phyloP scores from a whole-genome alignment of 2,113 vertebrate species.

The Eptatretus burgeri region DNA sequence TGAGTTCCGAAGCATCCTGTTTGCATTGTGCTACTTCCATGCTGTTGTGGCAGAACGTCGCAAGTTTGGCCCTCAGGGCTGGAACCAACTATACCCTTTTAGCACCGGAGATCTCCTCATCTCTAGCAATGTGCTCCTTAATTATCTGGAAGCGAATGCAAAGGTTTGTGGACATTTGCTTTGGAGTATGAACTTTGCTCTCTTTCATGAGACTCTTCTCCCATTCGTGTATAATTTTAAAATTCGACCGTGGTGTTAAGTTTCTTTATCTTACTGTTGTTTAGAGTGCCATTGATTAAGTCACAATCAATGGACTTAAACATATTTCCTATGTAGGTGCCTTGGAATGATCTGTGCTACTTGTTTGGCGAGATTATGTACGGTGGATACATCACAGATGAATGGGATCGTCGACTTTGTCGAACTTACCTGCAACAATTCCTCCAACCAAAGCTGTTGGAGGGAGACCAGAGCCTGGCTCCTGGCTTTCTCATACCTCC shows the following conservation, averaged over 20 bases:
- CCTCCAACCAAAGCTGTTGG: slow-evolving; percentile 59
- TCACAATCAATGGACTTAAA: no score
- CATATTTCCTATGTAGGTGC: slow-evolving; percentile 25
- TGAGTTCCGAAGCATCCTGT: slow-evolving; percentile 69
- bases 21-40: slow-evolving; percentile 73
- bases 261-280: no score
- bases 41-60: slow-evolving; percentile 57
- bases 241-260: no score
- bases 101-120: slow-evolving; percentile 65
- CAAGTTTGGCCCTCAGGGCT: slow-evolving; percentile 71
- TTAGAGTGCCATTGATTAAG: no score
- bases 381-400: slow-evolving; percentile 70
- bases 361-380: slow-evolving; percentile 95
- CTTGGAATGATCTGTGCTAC: slow-evolving; percentile 63
- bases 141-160: slow-evolving; percentile 54
- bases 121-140: slow-evolving; percentile 52
- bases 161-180: slow-evolving; percentile 24
- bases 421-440: slow-evolving; percentile 59
- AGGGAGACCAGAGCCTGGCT: slow-evolving; percentile 41
- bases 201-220: no score
- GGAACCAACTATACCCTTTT: slow-evolving; percentile 71
- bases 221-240: no score
- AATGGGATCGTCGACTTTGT: slow-evolving; percentile 76
- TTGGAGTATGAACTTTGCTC: no score
- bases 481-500: slow-evolving; percentile 49